Evolutionary conservation across 2,797 vertebrate genomes (phyloP), one percentile per base, ranked within the genome.

Genomic region (Cossypha niveicapilla): DNA sequence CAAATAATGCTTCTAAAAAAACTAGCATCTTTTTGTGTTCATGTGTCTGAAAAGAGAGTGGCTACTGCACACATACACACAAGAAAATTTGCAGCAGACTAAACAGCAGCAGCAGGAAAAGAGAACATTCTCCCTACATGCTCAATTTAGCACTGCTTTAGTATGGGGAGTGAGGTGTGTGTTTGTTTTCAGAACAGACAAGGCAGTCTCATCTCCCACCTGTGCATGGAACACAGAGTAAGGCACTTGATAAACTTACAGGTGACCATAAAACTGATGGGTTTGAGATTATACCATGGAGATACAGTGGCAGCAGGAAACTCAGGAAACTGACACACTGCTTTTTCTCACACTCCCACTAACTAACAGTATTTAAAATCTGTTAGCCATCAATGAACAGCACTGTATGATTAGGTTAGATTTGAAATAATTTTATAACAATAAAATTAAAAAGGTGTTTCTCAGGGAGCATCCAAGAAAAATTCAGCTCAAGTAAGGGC

Each of bases 401-500:
- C 19, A 30, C 8, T 39, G 37, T 37, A 42, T 7, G 1, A 76
- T 51, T 56, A 50, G 18, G 14, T 60, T 42, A 56, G 32, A 16
- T 63, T 53, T 39, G 4, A 68, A 83, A 50, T 21, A 35, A 42
- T 42, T 78, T 56, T 28, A 25, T 39, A 89, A 48, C 18, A 28
- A 32, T 34, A 35, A 45, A 28, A 87, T 48, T 28, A 2, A 45
- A 65, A 66, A 50, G 4, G 4, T 42, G 9, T 7, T 24, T 51
- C 41, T 85, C 62, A 34, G 34, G 25, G 18, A 68, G 21, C 21
- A 77, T 41, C 21, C 17, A 21, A 50, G 48, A 67, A 18, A 79
- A 70, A 77, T 1, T 5, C 12, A 77, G 34, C 18, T 56, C 41
- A 56, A 48, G 11, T 13, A 60, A 42, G 21, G 0, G 0, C 10